Conservation (phyloP, 2,113 vertebrate genomes). For the Cygnus atratus region DNA sequence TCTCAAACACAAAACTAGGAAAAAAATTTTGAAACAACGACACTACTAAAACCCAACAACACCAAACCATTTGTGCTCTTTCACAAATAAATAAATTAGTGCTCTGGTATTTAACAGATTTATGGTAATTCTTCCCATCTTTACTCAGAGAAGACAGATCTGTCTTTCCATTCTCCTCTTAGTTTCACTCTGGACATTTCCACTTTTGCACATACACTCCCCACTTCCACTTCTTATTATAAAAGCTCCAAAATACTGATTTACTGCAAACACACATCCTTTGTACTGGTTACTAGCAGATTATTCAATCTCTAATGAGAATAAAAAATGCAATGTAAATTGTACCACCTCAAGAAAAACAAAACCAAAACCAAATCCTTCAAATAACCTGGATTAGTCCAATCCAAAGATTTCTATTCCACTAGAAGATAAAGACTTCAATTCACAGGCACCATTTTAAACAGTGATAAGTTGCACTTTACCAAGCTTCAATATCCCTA, state of each 20-base stretch:
- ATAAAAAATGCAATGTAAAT: not conserved
- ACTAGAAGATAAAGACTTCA: not conserved
- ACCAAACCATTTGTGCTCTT: not conserved
- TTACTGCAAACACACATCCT: not conserved
- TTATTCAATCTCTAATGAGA: not conserved
- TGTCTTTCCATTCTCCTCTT: not conserved
- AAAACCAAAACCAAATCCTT: not conserved
- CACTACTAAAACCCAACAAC: not conserved
- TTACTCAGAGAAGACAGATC: not conserved
- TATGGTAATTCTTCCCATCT: not conserved
- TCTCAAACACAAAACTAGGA: not conserved
- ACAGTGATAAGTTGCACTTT: not conserved
- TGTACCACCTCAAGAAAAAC: not conserved
- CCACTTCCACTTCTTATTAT: not conserved
- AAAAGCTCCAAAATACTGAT: not conserved
- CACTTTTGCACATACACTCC: not conserved
- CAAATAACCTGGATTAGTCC: rapidly evolving
- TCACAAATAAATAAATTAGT: not conserved
- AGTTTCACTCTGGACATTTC: not conserved
- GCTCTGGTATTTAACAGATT: not conserved
- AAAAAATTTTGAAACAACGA: not conserved
- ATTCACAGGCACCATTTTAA: not conserved
- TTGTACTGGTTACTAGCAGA: not conserved
- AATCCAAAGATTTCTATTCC: not conserved
- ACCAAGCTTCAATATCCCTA: not conserved